These are phyloP conservation scores for Encarsia formosa DNA, from an alignment of 2,888 invertebrate species.

Conservation along the genomic window DNA sequence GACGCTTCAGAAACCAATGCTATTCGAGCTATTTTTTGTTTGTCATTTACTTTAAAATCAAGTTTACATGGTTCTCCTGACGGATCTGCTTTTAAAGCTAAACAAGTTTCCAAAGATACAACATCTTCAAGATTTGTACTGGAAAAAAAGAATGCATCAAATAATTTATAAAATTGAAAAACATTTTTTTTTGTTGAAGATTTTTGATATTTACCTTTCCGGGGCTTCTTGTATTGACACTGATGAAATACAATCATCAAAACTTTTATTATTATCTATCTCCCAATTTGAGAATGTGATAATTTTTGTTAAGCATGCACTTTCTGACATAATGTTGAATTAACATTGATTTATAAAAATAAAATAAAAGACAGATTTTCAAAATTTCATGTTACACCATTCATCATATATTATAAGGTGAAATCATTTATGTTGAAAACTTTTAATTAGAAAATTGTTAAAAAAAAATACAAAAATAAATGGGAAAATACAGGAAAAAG, in stretches of 20 bases:
- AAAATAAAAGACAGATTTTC: no score
- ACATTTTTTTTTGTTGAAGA: neutral
- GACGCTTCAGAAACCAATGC: slow-evolving; percentile 50
- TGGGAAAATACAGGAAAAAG: no score
- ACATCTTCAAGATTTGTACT: slow-evolving; percentile 46
- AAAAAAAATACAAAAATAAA: no score
- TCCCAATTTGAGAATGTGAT: slow-evolving; percentile 37
- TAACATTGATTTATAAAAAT: no score
- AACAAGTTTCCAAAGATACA: slow-evolving; percentile 44
- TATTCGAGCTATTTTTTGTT: slow-evolving; percentile 43
- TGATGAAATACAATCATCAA: slow-evolving; percentile 36
- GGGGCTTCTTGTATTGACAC: slow-evolving; percentile 25
- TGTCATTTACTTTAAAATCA: slow-evolving; percentile 40
- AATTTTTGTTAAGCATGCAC: slow-evolving; percentile 5
- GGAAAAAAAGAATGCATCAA: slow-evolving; percentile 25
- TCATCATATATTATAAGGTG: no score
- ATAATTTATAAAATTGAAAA: neutral
- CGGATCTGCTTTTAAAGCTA: slow-evolving; percentile 30
- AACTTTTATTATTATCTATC: slow-evolving; percentile 35
- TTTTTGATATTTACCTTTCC: slow-evolving; percentile 33
- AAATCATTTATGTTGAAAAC: no score
- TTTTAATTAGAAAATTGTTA: no score
- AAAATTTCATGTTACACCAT: no score
- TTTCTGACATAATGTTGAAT: no score
- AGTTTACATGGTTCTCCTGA: slow-evolving; percentile 38